Evolutionary conservation across 37 sponge, comb jelly and placozoan genomes (phyloP).

Genomic region (Aphrocallistes beatrix): DNA sequence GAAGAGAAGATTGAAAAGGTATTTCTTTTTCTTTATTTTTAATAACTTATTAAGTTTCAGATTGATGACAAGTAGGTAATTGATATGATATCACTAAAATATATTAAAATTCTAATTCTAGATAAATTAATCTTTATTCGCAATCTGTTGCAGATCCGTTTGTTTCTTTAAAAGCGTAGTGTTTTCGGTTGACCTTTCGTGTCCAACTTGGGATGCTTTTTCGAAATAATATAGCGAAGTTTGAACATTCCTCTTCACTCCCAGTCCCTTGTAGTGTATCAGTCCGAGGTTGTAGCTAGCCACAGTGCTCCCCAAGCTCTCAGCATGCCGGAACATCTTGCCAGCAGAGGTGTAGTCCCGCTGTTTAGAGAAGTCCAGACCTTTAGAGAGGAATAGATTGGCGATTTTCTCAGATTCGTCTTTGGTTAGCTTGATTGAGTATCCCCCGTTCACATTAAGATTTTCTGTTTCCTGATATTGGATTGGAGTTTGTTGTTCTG

Average conservation of each 20-base stretch:
- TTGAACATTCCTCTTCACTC: not conserved
- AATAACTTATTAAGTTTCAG: too few relatives aligned
- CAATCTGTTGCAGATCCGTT: not conserved
- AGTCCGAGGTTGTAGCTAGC: not conserved
- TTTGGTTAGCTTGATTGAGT: too few relatives aligned
- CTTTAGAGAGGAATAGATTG: not conserved
- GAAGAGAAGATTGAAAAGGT: slow-evolving; percentile 64
- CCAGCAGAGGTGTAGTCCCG: not conserved
- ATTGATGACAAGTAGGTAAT: too few relatives aligned
- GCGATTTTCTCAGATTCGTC: too few relatives aligned
- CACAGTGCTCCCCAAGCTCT: not conserved
- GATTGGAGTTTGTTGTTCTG: too few relatives aligned
- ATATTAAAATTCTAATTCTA: not conserved
- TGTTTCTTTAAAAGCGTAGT: not conserved
- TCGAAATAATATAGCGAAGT: not conserved
- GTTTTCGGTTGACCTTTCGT: not conserved
- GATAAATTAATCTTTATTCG: not conserved
- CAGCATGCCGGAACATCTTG: not conserved
- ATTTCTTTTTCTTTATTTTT: not conserved
- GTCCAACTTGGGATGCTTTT: not conserved
- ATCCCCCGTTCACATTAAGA: too few relatives aligned
- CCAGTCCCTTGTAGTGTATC: not conserved
- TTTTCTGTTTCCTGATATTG: too few relatives aligned
- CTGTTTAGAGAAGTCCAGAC: not conserved
- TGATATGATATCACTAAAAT: not conserved